These are phyloP conservation scores for Sylvia atricapilla DNA, from an alignment of 2,113 vertebrate genomes.

Conservation along the genomic window DNA sequence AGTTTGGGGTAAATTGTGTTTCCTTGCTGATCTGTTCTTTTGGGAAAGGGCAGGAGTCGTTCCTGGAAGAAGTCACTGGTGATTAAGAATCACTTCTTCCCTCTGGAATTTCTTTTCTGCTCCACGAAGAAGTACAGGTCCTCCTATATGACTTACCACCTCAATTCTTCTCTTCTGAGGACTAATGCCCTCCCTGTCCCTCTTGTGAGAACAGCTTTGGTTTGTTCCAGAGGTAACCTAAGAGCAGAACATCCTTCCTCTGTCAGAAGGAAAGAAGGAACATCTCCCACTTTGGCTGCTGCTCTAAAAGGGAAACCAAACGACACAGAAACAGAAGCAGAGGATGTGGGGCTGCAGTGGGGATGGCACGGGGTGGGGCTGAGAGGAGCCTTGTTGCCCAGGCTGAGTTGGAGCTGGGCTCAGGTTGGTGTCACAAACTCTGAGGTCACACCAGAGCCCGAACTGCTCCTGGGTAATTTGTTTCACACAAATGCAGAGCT, in stretches of 20 bases:
- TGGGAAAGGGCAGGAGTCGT: background rate
- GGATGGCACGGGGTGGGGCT: rapidly evolving
- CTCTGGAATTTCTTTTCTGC: background rate
- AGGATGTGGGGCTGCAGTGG: background rate
- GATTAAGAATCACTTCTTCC: background rate
- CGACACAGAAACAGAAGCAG: background rate
- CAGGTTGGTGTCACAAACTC: background rate
- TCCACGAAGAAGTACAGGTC: background rate
- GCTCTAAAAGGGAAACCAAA: background rate
- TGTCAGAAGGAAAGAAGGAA: background rate
- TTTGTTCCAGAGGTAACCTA: background rate
- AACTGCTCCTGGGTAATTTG: background rate
- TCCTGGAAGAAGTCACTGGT: background rate
- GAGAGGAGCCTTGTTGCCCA: rapidly evolving
- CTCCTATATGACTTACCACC: background rate
- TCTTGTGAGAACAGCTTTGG: rapidly evolving
- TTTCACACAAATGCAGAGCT: background rate
- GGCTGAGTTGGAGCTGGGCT: background rate
- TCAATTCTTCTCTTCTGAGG: background rate
- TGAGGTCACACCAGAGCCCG: background rate
- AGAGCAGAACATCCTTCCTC: background rate
- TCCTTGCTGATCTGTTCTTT: background rate
- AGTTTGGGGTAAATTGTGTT: background rate
- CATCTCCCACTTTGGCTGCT: background rate
- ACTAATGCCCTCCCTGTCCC: rapidly evolving